Percentiles rank a stretch among this genome's conserved stretches.
phyloP scores from a whole-genome alignment of 1,140 invertebrate species.

The Ephestia elutella region DNA sequence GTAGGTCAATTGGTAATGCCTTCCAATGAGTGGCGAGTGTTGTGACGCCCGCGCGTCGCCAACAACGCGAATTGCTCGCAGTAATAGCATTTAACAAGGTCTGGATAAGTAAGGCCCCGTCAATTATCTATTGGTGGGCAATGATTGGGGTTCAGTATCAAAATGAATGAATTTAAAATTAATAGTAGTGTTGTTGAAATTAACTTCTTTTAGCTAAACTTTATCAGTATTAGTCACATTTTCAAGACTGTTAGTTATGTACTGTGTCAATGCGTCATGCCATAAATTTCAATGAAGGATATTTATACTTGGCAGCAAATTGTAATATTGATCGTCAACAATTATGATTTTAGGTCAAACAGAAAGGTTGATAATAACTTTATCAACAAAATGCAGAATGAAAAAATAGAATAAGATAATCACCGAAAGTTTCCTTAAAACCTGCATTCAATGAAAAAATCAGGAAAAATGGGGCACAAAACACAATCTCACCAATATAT shows the following conservation, averaged over 20 bases:
- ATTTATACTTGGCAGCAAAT: neutral
- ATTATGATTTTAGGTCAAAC: too few relatives aligned
- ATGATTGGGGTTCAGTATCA: slow-evolving; percentile 12
- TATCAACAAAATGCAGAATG: too few relatives aligned
- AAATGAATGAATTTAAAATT: neutral
- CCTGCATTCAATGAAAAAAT: slow-evolving; percentile 24
- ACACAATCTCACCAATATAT: slow-evolving; percentile 60
- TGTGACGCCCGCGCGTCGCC: slow-evolving; percentile 20
- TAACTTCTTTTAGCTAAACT: neutral
- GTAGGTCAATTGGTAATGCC: slow-evolving; percentile 52
- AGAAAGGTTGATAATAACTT: too few relatives aligned
- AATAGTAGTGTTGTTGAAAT: neutral
- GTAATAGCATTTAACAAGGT: slow-evolving; percentile 17
- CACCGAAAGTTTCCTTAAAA: slow-evolving; percentile 15
- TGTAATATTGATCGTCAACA: too few relatives aligned
- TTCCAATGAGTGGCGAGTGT: slow-evolving; percentile 38
- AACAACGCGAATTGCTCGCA: slow-evolving; percentile 14
- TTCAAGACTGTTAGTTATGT: neutral
- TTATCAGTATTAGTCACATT: neutral
- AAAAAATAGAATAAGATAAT: neutral
- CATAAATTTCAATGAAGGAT: neutral
- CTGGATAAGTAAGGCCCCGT: slow-evolving; percentile 9
- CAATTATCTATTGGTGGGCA: slow-evolving; percentile 15
- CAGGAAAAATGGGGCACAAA: slow-evolving; percentile 16
- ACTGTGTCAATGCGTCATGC: neutral